These are phyloP conservation scores for Bucorvus abyssinicus DNA, from an alignment of 2,797 vertebrate genomes.

Conservation along the genomic window DNA sequence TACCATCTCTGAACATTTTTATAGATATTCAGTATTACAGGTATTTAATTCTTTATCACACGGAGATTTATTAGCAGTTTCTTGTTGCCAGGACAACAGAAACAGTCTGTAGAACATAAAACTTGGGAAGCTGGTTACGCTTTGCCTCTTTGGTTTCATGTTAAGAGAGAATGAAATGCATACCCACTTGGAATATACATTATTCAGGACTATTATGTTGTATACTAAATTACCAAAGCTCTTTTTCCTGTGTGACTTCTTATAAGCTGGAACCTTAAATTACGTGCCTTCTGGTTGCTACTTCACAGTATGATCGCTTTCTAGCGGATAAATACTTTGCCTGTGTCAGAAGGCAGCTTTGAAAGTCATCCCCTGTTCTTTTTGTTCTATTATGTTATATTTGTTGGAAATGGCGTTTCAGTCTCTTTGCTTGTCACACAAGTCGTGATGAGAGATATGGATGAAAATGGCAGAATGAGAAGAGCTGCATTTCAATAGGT, in stretches of 20 bases:
- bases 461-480: not conserved
- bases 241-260: not conserved
- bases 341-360: not conserved
- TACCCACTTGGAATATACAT: not conserved
- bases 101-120: not conserved
- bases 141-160: not conserved
- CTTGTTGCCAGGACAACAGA: not conserved
- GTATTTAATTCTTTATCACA: not conserved
- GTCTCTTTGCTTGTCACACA: not conserved
- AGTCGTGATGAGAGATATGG: not conserved
- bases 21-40: not conserved
- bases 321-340: not conserved
- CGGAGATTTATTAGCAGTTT: not conserved
- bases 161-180: not conserved
- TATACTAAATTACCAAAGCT: not conserved
- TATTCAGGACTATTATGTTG: not conserved
- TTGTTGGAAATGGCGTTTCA: not conserved
- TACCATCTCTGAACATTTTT: not conserved
- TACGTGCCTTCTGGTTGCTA: not conserved
- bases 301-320: not conserved
- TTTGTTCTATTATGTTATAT: not conserved
- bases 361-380: not conserved
- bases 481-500: not conserved
- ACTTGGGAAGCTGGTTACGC: not conserved
- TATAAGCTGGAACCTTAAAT: not conserved